phyloP scores from a whole-genome alignment of 1,140 invertebrate genomes.

The Tetramorium alpestre region DNA sequence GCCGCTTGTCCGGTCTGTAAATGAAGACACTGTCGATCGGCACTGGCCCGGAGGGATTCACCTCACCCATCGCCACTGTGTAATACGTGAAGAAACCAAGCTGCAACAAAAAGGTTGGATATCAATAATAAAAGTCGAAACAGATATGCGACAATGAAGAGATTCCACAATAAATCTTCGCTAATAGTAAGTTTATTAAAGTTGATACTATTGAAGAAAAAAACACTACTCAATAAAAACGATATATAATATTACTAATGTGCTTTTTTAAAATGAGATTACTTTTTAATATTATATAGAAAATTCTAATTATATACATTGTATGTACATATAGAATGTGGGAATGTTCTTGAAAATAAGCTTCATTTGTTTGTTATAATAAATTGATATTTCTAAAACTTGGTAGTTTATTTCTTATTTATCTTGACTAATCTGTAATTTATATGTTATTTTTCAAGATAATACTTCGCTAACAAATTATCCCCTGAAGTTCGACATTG shows the following conservation, averaged over 20 bases:
- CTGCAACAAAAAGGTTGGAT: constrained; percentile 86
- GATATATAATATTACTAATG: background rate
- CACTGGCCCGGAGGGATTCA: constrained; percentile 95
- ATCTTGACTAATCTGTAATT: background rate
- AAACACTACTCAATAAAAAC: background rate
- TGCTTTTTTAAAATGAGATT: background rate
- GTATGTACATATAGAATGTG: too few species aligned
- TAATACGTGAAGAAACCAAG: constrained; percentile 97
- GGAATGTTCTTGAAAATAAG: too few species aligned
- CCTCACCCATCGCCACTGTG: constrained; percentile 91
- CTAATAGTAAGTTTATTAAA: background rate
- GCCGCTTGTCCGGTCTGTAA: constrained; percentile 95
- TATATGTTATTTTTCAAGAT: constrained; percentile 7
- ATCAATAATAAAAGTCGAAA: constrained; percentile 15
- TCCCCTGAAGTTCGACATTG: background rate
- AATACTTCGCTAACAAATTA: background rate
- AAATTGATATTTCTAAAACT: too few species aligned
- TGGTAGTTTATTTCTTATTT: background rate
- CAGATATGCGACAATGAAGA: background rate
- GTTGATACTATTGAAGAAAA: background rate
- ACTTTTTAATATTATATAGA: too few species aligned
- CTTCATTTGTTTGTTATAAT: too few species aligned
- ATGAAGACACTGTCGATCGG: constrained; percentile 97
- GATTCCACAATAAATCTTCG: background rate
- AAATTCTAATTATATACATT: too few species aligned